Percentiles rank a stretch among this genome's conserved stretches.
phyloP scores from a whole-genome alignment of 2,888 invertebrate species.

The Metopia argyrocephala region DNA sequence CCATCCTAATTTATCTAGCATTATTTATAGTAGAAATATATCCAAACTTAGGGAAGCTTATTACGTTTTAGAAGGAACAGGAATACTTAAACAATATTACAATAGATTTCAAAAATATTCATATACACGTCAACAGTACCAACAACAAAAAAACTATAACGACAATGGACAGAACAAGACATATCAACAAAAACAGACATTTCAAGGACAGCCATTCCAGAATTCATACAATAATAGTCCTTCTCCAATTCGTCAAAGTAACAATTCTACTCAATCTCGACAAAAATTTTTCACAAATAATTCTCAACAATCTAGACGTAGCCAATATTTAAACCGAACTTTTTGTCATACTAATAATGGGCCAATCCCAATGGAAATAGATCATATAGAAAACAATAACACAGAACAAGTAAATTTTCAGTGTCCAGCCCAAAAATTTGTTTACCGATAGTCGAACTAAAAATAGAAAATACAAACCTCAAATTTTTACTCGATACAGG shows the following conservation, averaged over 20 bases:
- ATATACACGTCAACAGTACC: background rate
- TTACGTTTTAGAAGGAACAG: background rate
- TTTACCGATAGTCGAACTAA: constrained; percentile 25
- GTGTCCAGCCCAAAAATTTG: background rate
- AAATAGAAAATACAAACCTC: constrained; percentile 38
- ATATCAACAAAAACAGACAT: constrained; percentile 8
- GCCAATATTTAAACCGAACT: constrained; percentile 7
- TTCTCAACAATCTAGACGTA: constrained; percentile 2
- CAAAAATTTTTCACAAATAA: constrained; percentile 6
- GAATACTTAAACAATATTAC: background rate
- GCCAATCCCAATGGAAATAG: constrained; percentile 41
- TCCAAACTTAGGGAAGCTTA: too few species aligned
- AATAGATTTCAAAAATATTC: too few species aligned
- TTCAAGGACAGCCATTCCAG: background rate
- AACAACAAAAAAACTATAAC: constrained; percentile 11
- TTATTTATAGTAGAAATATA: too few species aligned
- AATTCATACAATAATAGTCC: constrained; percentile 6
- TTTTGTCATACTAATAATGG: background rate
- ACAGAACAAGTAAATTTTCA: constrained; percentile 57
- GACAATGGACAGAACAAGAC: constrained; percentile 7
- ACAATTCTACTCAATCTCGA: constrained; percentile 2
- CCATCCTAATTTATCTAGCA: background rate
- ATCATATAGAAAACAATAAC: constrained; percentile 28
- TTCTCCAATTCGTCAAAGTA: constrained; percentile 2
- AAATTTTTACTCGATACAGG: constrained; percentile 53